These are phyloP conservation scores for Eciton burchellii DNA, from an alignment of 1,140 invertebrate genomes.

Conservation along the genomic window DNA sequence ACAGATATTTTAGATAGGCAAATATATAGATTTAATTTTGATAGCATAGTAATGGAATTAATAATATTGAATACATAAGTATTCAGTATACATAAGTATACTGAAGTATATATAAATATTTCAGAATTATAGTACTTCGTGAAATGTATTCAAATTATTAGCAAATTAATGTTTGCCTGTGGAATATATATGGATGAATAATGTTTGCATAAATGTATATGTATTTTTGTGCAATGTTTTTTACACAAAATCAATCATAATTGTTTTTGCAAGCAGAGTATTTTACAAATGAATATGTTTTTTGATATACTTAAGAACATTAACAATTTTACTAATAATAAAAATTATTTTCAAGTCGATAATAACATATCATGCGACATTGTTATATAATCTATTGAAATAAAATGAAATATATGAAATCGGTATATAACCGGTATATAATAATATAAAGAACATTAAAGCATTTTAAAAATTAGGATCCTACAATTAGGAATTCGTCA, in stretches of 20 bases:
- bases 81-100: conserved; percentile 57
- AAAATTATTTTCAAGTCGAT: conserved; percentile 17
- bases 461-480: background rate
- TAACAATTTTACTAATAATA: background rate
- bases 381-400: conserved; percentile 10
- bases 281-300: background rate
- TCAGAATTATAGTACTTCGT: background rate
- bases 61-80: background rate
- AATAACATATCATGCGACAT: conserved; percentile 39
- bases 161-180: conserved; percentile 1
- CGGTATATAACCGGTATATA: background rate
- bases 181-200: background rate
- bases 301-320: background rate
- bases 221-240: background rate
- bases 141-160: conserved; percentile 10
- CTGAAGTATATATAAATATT: conserved; percentile 36
- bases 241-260: background rate
- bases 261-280: conserved; percentile 5
- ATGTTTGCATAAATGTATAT: background rate
- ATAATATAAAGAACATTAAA: background rate
- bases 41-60: no score
- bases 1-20: no score
- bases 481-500: conserved; percentile 31
- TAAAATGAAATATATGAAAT: conserved; percentile 33
- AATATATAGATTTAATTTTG: no score